Conservation (phyloP, 1,140 invertebrate species). For the Probaryconus sp. region DNA sequence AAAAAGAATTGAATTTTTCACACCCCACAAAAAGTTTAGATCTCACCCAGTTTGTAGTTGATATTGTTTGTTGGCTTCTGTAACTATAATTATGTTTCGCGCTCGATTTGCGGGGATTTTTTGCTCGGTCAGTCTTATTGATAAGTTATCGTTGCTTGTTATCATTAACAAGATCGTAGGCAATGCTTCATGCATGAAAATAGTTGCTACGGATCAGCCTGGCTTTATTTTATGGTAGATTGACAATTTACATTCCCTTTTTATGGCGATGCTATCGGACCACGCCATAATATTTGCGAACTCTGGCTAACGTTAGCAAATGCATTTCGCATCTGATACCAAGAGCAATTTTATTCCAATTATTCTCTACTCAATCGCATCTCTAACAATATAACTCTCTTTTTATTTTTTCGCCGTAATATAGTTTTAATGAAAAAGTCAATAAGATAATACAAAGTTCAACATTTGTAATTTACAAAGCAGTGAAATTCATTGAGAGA, state of each 20-base stretch:
- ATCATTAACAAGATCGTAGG: not conserved
- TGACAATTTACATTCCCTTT: slow-evolving; percentile 10
- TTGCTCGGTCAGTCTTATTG: too few relatives aligned
- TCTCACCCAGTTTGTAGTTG: too few relatives aligned
- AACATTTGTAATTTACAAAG: too few relatives aligned
- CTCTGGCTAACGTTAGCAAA: not conserved
- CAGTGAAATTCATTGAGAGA: too few relatives aligned
- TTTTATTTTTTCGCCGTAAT: too few relatives aligned
- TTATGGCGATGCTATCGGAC: slow-evolving; percentile 4
- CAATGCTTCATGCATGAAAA: not conserved
- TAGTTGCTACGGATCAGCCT: not conserved
- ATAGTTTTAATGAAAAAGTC: too few relatives aligned
- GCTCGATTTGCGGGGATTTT: too few relatives aligned
- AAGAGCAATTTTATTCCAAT: not conserved
- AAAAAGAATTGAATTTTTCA: slow-evolving; percentile 11
- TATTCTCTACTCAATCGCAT: too few relatives aligned
- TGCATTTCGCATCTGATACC: slow-evolving; percentile 3
- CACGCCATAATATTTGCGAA: slow-evolving; percentile 12
- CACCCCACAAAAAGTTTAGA: too few relatives aligned
- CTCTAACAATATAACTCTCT: too few relatives aligned
- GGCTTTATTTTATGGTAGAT: slow-evolving; percentile 3
- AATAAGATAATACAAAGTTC: too few relatives aligned
- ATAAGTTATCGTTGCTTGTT: too few relatives aligned
- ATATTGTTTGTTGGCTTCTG: slow-evolving; percentile 8
- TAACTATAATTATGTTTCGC: slow-evolving; percentile 18